Base-by-base conservation (phyloP, 2,113 vertebrate genomes). In the Meleagris gallopavo region DNA sequence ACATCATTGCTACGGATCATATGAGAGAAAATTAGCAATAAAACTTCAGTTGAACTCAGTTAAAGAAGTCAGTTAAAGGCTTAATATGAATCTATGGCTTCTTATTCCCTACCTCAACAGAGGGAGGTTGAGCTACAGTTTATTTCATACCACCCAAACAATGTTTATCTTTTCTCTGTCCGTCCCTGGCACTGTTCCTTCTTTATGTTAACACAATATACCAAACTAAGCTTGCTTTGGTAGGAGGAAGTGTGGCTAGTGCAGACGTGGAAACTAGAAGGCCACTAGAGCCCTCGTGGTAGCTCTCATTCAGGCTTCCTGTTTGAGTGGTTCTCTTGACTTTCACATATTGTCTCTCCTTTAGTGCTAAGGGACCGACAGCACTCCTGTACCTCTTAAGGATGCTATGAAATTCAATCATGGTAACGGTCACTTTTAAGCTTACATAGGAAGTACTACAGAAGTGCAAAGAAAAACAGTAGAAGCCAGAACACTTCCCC, bases 221-320 rank as follows among this genome's bases (percentile, higher is more conserved):
- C 79, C 79, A 86, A 96, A 69, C 27, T 72, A 77, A 95, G 75
- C 75, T 89, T 80, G 79, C 52, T 46, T 74, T 74, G 58, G 75
- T 79, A 76, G 52, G 20, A 75, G 18, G 58, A 84, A 76, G 55
- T 15, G 79, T 62, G 46, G 46, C 69, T 78, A 77, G 61, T 10
- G 20, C 75, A 83, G 65, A 40, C 50, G 30, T 80, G 54, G 58
- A 93, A 94, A 88, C 34, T 24, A 94, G 64, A 90, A 86, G 60
- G 40, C 88, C 78, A 40, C 0, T 0, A 20, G 34, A 70, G 64
- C 83, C 80, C 82, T 94, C 82, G 18, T 46, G 38, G 82, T 27
- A 64, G 36, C n/a, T 89, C 87, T 88, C 89, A 90, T 87, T 93
- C 81, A 87, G 89, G 57, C 83, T 94, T 93, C 71, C 36, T 10